Evolutionary conservation across 2,113 vertebrate genomes (phyloP), one percentile per base, ranked within the genome.

Genomic region (Forbesichthys papilliferus): DNA sequence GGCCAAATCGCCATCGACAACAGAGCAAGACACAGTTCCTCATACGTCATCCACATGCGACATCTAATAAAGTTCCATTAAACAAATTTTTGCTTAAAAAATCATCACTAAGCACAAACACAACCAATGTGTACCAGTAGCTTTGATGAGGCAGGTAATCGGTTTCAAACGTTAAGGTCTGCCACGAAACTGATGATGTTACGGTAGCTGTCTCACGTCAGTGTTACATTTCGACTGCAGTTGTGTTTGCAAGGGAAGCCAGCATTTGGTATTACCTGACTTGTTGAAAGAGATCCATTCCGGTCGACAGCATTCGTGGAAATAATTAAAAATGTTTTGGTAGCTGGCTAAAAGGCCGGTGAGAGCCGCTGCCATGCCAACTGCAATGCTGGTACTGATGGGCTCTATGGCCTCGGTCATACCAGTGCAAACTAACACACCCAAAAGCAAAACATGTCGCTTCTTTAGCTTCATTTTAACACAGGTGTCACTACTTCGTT

Each of bases 281-380:
- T 27, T 77, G 72, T 94, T 93, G 58, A 89, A 88, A 0, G 73
- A 76, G 52, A 94, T 92, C 93, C 92, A 94, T 71, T 91, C 89
- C 1, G 88, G 84, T 67, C 85, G 85, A 64, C 93, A 94, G 63
- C 91, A 92, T 76, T 94, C 93, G 61, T 91, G 85, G 47, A 93
- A 92, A 20, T 89, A 84, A 69, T 88, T 88, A 16, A 92, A 74
- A 0, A 93, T 73, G 56, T 90, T 91, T 14, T 68, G 89, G 74
- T 92, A 93, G 8, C 76, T 80, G 4, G 91, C 91, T 13, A 94
- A 54, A 9, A 91, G 87, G 0, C 92, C 92, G 0, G 93, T 92
- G 11, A 93, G 84, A 20, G 91, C 92, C 1, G 92, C 92, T 6
- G 92, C 93, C 85, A 94, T 87, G 0, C 92, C 92, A 0, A 94